Evolutionary conservation across 2,888 invertebrate genomes (phyloP).

Genomic region (Dryobota labecula): DNA sequence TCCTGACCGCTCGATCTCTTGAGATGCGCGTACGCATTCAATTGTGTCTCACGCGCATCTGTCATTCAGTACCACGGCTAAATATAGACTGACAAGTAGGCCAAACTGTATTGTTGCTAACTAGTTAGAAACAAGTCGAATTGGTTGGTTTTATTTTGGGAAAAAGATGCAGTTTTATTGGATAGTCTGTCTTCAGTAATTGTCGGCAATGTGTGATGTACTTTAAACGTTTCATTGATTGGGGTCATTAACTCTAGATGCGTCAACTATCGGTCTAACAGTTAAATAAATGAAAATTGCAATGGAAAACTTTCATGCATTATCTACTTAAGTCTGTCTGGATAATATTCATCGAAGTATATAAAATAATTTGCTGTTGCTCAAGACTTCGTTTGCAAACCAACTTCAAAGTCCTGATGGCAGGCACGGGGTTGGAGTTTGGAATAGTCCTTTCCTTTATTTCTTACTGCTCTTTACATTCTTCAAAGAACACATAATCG

Average conservation of each 20-base stretch:
- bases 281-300: conserved; percentile 20
- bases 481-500: not conserved
- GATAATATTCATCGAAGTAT: not conserved
- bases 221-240: conserved; percentile 22
- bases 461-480: not conserved
- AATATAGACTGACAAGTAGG: conserved; percentile 63
- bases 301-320: not conserved
- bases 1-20: conserved; percentile 55
- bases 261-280: not conserved
- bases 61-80: conserved; percentile 57
- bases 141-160: conserved; percentile 46
- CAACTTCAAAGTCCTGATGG: not conserved
- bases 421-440: not conserved
- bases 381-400: not conserved
- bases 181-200: conserved; percentile 1
- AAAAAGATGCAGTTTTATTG: conserved; percentile 53
- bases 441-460: not conserved
- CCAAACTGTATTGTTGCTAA: conserved; percentile 52
- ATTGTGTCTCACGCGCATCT: conserved; percentile 59
- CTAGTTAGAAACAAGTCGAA: conserved; percentile 19
- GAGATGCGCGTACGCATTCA: conserved; percentile 57
- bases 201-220: conserved; percentile 5
- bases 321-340: not conserved
- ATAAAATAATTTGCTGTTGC: not conserved
- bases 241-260: conserved; percentile 24